Evolutionary conservation across 2,797 vertebrate genomes (phyloP).

Genomic region (Hemitrygon akajei): DNA sequence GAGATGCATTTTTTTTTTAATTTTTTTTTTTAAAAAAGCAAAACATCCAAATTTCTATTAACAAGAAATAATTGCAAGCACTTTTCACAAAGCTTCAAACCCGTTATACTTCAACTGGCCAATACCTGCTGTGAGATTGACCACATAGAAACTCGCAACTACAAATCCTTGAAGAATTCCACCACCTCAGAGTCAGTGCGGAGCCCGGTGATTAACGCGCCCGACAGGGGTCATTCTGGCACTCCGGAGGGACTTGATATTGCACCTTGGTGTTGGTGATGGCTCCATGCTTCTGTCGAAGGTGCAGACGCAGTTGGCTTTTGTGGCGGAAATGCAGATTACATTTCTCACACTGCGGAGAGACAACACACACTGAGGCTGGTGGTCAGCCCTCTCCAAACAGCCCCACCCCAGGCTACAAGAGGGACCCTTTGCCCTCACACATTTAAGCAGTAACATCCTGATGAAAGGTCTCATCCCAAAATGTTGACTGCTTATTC

Average conservation of each 20-base stretch:
- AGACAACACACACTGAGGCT: conserved; percentile 39
- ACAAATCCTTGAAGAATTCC: background rate
- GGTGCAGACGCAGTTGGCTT: conserved; percentile 90
- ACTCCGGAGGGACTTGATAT: conserved; percentile 79
- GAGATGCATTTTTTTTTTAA: conserved; percentile 32
- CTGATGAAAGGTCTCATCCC: no score
- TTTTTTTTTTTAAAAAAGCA: no score
- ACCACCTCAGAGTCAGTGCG: background rate
- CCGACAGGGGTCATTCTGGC: conserved; percentile 80
- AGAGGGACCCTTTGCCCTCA: no score
- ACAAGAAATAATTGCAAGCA: conserved; percentile 21
- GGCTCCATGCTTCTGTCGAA: conserved; percentile 96
- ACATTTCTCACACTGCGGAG: conserved; percentile 91
- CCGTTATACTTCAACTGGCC: background rate
- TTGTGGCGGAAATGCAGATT: conserved; percentile 99
- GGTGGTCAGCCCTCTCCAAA: no score
- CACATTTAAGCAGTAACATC: no score
- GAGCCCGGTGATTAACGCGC: conserved; percentile 37
- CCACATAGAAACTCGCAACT: background rate
- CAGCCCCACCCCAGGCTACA: no score
- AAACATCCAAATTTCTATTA: conserved; percentile 17
- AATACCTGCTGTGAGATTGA: background rate
- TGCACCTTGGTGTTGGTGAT: conserved; percentile 99
- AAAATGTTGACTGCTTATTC: no score
- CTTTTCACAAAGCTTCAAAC: conserved; percentile 19